These are phyloP conservation scores for Patiria miniata DNA, from an alignment of 35 echinoderm and acorn worm species.

Conservation along the genomic window DNA sequence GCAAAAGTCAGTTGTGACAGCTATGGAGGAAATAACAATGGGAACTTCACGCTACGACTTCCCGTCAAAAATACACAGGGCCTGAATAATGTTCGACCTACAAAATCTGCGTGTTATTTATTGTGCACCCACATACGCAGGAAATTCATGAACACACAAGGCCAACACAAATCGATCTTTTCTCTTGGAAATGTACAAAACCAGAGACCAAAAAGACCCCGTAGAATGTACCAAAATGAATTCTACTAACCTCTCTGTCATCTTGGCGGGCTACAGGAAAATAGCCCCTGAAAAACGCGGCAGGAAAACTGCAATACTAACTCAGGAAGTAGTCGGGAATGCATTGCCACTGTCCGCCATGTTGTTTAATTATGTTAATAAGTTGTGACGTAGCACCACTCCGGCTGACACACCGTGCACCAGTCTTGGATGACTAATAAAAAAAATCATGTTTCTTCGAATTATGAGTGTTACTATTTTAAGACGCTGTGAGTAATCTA, in stretches of 20 bases:
- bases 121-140: too few relatives aligned
- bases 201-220: constrained; percentile 47
- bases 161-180: too few relatives aligned
- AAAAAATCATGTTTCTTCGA: constrained; percentile 24
- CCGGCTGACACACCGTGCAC: not conserved
- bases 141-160: too few relatives aligned
- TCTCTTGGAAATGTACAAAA: too few relatives aligned
- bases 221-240: not conserved
- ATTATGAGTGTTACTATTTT: not conserved
- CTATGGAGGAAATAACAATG: too few relatives aligned
- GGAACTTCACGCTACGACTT: too few relatives aligned
- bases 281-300: not conserved
- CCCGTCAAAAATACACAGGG: too few relatives aligned
- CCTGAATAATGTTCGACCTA: too few relatives aligned
- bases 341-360: constrained; percentile 24
- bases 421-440: not conserved
- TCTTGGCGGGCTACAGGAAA: not conserved
- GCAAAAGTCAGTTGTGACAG: too few relatives aligned
- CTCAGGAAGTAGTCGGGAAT: constrained; percentile 9
- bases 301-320: not conserved
- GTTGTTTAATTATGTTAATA: constrained; percentile 32
- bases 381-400: constrained; percentile 1
- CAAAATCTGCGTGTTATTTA: too few relatives aligned
- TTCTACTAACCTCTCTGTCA: constrained; percentile 24
- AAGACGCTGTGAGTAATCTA: too few relatives aligned